A percentile compares a stretch with the other conserved stretches of the same genome.
Conservation (phyloP, 2,888 invertebrate genomes). For the Leptinotarsa peninsularis region DNA sequence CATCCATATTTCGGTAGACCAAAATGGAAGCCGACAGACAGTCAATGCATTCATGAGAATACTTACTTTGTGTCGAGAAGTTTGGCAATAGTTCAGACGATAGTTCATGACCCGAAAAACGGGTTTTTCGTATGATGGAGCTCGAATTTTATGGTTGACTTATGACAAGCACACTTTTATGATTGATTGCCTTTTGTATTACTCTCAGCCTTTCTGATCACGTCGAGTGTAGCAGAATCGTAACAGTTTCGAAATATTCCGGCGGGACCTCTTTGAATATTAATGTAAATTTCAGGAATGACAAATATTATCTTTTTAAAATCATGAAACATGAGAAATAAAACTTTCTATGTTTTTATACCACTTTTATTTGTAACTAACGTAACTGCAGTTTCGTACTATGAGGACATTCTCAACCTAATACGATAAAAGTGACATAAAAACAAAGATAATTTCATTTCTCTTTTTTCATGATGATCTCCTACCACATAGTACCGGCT, state of each 20-base stretch:
- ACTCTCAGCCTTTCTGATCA: neutral
- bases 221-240: neutral
- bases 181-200: conserved; percentile 15
- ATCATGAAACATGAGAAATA: no score
- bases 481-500: no score
- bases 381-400: no score
- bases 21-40: conserved; percentile 20
- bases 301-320: no score
- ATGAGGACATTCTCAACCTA: no score
- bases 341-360: no score
- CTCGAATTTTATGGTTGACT: conserved; percentile 11
- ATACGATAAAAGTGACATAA: no score
- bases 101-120: conserved; percentile 22
- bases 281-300: no score
- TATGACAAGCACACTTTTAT: conserved; percentile 17
- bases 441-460: no score
- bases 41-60: neutral
- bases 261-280: neutral
- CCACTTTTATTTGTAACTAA: no score
- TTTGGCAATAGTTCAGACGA: conserved; percentile 17
- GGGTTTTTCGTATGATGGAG: conserved; percentile 10
- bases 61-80: neutral
- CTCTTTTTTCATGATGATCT: no score
- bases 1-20: conserved; percentile 1
- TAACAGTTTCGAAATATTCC: neutral